These are phyloP conservation scores for Nomada flava DNA, from an alignment of 2,888 invertebrate genomes.

Conservation along the genomic window DNA sequence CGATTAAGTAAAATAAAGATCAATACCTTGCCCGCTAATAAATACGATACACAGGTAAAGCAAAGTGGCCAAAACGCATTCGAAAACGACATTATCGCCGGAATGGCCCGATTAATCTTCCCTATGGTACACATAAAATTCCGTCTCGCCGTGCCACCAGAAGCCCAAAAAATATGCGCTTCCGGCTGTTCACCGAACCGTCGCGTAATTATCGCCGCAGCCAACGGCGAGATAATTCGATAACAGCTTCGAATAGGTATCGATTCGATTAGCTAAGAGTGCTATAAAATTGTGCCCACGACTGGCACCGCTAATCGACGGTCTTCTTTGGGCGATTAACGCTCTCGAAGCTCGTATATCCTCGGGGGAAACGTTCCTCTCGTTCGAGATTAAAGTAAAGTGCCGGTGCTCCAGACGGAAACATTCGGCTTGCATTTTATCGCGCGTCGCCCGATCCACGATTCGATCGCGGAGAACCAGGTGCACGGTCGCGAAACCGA, in stretches of 20 bases:
- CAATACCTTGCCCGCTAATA: slow-evolving; percentile 16
- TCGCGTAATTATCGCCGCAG: slow-evolving; percentile 69
- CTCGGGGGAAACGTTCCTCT: slow-evolving; percentile 20
- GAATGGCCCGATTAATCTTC: slow-evolving; percentile 32
- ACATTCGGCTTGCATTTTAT: slow-evolving; percentile 8
- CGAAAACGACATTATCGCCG: slow-evolving; percentile 23
- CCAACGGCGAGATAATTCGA: slow-evolving; percentile 77
- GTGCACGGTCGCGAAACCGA: slow-evolving; percentile 11
- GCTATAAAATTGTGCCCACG: slow-evolving; percentile 75
- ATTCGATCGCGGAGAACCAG: background rate
- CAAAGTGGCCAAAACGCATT: slow-evolving; percentile 12
- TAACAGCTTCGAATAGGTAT: slow-evolving; percentile 70
- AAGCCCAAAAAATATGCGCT: slow-evolving; percentile 50
- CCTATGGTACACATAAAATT: slow-evolving; percentile 11
- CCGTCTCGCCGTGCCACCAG: background rate
- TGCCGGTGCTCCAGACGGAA: background rate
- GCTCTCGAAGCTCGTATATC: slow-evolving; percentile 9
- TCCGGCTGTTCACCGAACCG: slow-evolving; percentile 74
- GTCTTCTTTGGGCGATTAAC: slow-evolving; percentile 37
- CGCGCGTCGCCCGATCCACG: background rate
- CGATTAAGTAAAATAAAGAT: slow-evolving; percentile 30
- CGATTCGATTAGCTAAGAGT: slow-evolving; percentile 81
- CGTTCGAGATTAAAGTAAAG: slow-evolving; percentile 10
- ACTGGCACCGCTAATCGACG: slow-evolving; percentile 1
- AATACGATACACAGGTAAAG: background rate